Conservation (phyloP, 2,797 vertebrate genomes). For the Phyllotis vaccarum region DNA sequence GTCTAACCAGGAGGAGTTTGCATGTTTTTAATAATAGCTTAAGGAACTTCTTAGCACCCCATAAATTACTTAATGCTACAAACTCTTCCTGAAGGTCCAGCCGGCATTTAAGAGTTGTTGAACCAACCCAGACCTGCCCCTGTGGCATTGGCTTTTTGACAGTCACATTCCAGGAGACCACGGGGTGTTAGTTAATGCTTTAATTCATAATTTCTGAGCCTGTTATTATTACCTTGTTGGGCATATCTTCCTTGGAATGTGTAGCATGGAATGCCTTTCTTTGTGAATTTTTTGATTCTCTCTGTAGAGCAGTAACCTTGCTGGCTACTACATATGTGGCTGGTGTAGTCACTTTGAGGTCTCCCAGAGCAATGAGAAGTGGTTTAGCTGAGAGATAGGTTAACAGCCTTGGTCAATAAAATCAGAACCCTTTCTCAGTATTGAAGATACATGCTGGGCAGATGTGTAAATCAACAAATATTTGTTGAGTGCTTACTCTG, state of each 20-base stretch:
- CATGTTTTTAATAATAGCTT: constrained; percentile 92
- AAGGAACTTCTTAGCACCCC: constrained; percentile 92
- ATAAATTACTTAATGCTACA: constrained; percentile 91
- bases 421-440: background rate
- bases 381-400: background rate
- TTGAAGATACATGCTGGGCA: background rate
- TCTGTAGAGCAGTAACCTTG: background rate
- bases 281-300: constrained; percentile 25
- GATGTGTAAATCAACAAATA: constrained; percentile 43
- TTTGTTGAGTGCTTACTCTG: background rate
- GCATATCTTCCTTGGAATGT: background rate
- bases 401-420: constrained; percentile 29
- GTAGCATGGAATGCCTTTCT: constrained; percentile 19
- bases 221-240: background rate
- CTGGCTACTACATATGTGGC: background rate
- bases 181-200: constrained; percentile 49
- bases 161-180: constrained; percentile 64
- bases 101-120: constrained; percentile 66
- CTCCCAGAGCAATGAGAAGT: background rate
- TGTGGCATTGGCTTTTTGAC: constrained; percentile 62
- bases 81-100: constrained; percentile 89
- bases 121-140: constrained; percentile 69
- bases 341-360: accelerated
- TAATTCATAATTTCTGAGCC: constrained; percentile 48
- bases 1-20: constrained; percentile 89